Base-by-base conservation (phyloP, 2,797 vertebrate genomes). In the Manis javanica region DNA sequence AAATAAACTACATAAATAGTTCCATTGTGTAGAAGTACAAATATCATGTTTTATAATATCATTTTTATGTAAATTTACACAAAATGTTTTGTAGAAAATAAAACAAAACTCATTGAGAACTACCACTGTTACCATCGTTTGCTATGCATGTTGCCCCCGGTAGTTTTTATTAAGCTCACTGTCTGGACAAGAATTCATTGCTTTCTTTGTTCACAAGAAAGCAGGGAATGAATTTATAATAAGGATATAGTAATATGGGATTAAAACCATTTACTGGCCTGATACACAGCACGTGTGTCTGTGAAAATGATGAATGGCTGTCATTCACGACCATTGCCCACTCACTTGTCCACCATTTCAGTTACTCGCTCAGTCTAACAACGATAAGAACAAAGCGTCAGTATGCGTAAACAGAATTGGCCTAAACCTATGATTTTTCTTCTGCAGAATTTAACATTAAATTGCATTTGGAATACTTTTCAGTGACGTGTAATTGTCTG, bases 191-290 rank as follows among this genome's bases (percentile, higher is more conserved):
- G 11, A 78, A 74, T 77, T 71, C 53, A 75, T 84, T 24, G 23
- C 21, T 87, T 77, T 82, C 39, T 66, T 90, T 81, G 31, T 90
- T 87, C 81, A n/a, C 34, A 68, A 46, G 82, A 94, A 31, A 93
- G 31, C 66, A 84, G 10, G 42, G 29, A 84, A 81, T 87, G 23
- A 9, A 29, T 61, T 75, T 68, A 59, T 2, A 39, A 13, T 55
- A 71, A 79, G 5, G 16, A 49, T 8, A 49, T 10, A 46, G 29
- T 79, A 78, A 87, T 55, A 37, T 39, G 16, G 13, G 90, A 68
- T 61, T 82, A 91, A 87, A 19, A 31, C 31, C 5, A 49, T 61
- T 51, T 24, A 64, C 21, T 63, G 78, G 31, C 12, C 84, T 68
- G 19, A 57, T 19, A 29, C 5, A 57, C 7, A 37, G 24, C 61